Percentiles rank a stretch among this genome's conserved stretches.
phyloP scores from a whole-genome alignment of 2,113 vertebrate species.

The Anhinga anhinga region DNA sequence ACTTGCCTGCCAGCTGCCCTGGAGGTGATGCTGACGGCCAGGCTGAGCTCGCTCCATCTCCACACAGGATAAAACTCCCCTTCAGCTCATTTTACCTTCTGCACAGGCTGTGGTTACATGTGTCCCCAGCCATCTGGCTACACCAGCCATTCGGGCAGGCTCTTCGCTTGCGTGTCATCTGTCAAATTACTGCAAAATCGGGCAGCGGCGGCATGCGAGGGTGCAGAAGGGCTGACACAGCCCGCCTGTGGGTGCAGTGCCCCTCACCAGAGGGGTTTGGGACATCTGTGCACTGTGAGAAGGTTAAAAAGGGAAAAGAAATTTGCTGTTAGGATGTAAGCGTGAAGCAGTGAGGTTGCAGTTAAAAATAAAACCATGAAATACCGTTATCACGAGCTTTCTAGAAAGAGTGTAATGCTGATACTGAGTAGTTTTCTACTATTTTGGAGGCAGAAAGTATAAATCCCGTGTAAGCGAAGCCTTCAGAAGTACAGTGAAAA shows the following conservation, averaged over 20 bases:
- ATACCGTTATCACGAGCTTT: background rate
- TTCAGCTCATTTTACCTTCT: background rate
- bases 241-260: background rate
- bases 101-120: background rate
- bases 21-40: background rate
- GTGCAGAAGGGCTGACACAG: background rate
- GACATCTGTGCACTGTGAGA: too few relatives aligned
- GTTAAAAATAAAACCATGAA: background rate
- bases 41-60: background rate
- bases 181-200: background rate
- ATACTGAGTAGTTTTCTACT: background rate
- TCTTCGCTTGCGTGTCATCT: rapidly evolving
- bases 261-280: background rate
- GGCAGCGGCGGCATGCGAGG: background rate
- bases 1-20: background rate
- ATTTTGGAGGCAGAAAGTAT: background rate
- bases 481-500: background rate
- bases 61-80: background rate
- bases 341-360: background rate
- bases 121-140: background rate
- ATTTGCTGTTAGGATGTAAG: background rate
- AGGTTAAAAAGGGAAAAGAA: background rate
- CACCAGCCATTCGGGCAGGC: background rate
- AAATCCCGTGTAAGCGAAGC: background rate
- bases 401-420: background rate